phyloP scores from a whole-genome alignment of 1,140 invertebrate genomes.

The Rhagoletis zephyria region DNA sequence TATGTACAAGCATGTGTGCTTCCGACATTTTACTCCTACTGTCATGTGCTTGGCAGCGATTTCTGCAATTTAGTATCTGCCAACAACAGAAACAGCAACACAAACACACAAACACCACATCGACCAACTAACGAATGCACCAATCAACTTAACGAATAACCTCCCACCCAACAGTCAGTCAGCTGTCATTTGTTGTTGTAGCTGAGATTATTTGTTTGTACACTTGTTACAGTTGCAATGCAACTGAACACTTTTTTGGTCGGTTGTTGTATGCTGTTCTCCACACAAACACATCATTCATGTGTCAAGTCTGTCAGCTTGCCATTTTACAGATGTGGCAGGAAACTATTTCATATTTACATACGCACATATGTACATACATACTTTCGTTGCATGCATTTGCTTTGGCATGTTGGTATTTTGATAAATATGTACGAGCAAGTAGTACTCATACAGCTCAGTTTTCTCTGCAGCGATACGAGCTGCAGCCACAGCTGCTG shows the following conservation, averaged over 20 bases:
- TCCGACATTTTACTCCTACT: constrained; percentile 10
- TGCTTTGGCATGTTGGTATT: neutral
- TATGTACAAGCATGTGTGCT: neutral
- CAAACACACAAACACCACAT: neutral
- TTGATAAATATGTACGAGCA: neutral
- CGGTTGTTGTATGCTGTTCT: constrained; percentile 7
- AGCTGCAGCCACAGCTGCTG: constrained; percentile 14
- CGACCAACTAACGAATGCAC: constrained; percentile 15
- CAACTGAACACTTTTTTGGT: neutral
- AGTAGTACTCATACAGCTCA: neutral
- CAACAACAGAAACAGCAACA: constrained; percentile 22
- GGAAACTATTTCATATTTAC: neutral
- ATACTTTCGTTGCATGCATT: neutral
- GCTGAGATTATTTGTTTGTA: constrained; percentile 17
- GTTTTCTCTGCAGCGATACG: neutral
- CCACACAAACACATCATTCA: constrained; percentile 49
- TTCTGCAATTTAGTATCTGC: constrained; percentile 40
- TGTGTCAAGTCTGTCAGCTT: constrained; percentile 45
- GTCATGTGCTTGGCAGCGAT: constrained; percentile 39
- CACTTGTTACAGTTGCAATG: constrained; percentile 40
- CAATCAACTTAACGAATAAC: constrained; percentile 47
- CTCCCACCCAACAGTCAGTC: constrained; percentile 35
- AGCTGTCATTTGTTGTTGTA: constrained; percentile 45
- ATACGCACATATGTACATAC: neutral
- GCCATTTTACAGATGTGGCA: constrained; percentile 44